Evolutionary conservation across 2,797 vertebrate genomes (phyloP), one percentile per base, ranked within the genome.

Genomic region (Myotis pilosus): DNA sequence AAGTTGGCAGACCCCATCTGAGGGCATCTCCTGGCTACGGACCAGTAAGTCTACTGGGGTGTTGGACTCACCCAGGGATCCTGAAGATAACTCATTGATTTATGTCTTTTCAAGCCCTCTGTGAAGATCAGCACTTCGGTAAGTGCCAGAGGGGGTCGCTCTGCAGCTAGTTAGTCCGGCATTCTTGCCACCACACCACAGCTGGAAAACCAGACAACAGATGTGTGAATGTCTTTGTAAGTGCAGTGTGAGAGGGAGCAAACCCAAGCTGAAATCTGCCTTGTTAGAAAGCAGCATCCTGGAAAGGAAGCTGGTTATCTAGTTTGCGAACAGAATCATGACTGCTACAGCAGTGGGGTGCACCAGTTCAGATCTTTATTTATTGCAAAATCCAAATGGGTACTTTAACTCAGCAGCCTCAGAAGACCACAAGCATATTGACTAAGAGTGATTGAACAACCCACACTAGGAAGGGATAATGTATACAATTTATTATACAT

Each of bases 401-500:
- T 89, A 30, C 78, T 94, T 95, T 82, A 90, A 74, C 68, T 95
- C 71, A 25, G 38, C 68, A 60, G 86, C 92, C 91, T 92, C 91
- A 60, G 51, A 93, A 92, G 74, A 96, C 89, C 92, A 92, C 93
- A 94, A 28, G 86, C 41, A 11, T 94, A 95, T 95, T 89, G 95
- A 94, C 66, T 49, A 66, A 79, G 71, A 80, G 25, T 74, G 71
- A 96, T 5, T n/a, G 81, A 96, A 66, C 64, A 97, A 71, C 74
- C 86, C 78, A 72, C 64, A 51, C 20, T 72, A 87, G 69, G 92
- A 81, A 94, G 79, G 57, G 81, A 92, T 95, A 95, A 95, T 87
- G 64, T 88, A 91, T 96, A 92, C 87, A 79, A 92, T 95, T 94
- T 93, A 92, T 96, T 94, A 96, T 91, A 95, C 94, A 91, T 89